These are phyloP conservation scores for Stramonita haemastoma DNA, from an alignment of 2,888 invertebrate genomes.

Conservation along the genomic window DNA sequence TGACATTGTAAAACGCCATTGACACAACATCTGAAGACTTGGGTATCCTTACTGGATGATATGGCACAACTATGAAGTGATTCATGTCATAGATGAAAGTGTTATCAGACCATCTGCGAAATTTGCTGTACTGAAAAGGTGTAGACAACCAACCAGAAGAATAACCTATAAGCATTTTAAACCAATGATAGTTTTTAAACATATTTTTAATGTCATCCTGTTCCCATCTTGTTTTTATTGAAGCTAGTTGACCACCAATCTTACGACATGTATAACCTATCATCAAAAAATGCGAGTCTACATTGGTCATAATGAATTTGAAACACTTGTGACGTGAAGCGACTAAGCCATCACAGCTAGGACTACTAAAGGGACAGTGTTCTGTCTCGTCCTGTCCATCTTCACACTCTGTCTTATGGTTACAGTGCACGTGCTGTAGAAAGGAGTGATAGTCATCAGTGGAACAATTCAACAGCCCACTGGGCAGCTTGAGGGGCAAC, in stretches of 20 bases:
- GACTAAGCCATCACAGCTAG: background rate
- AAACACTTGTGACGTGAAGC: conserved; percentile 1
- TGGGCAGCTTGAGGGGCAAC: background rate
- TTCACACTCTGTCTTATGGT: conserved; percentile 2
- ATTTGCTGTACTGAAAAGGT: background rate
- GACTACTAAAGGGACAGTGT: conserved; percentile 6
- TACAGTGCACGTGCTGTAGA: background rate
- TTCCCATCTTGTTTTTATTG: background rate
- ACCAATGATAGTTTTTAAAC: background rate
- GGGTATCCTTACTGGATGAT: background rate
- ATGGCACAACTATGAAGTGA: background rate
- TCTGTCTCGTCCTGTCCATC: conserved; percentile 6
- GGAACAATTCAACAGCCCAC: background rate
- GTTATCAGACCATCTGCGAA: conserved; percentile 6
- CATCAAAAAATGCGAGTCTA: background rate
- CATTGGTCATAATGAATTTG: background rate
- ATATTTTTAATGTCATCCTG: background rate
- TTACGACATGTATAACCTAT: no score
- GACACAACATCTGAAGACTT: background rate
- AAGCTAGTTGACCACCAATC: background rate
- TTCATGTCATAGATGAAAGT: background rate
- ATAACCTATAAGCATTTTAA: background rate
- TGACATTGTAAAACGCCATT: background rate
- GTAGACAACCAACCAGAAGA: background rate
- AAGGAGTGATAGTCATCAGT: background rate